phyloP scores from a whole-genome alignment of 1,140 invertebrate genomes.

The Listronotus bonariensis region DNA sequence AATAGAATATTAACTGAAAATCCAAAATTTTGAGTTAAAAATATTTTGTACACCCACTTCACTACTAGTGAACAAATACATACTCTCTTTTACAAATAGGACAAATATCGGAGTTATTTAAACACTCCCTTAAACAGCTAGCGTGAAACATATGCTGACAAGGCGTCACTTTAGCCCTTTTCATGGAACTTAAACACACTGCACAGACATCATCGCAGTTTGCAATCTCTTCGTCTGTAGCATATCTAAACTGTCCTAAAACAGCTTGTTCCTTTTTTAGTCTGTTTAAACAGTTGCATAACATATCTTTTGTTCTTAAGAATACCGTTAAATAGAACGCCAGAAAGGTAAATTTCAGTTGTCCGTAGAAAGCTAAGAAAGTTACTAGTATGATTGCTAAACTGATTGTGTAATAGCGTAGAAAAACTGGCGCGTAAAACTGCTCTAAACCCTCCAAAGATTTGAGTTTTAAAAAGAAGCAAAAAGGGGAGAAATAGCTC shows the following conservation, averaged over 20 bases:
- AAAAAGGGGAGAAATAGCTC: slow-evolving; percentile 65
- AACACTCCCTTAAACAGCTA: slow-evolving; percentile 71
- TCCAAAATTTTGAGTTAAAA: not conserved
- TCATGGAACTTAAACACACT: slow-evolving; percentile 72
- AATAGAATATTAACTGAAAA: too few species aligned
- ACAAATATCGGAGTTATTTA: slow-evolving; percentile 70
- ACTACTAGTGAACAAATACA: slow-evolving; percentile 51
- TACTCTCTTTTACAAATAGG: slow-evolving; percentile 71
- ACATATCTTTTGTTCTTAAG: slow-evolving; percentile 66
- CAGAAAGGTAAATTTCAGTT: slow-evolving; percentile 63
- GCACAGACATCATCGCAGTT: slow-evolving; percentile 76
- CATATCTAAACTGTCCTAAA: slow-evolving; percentile 67
- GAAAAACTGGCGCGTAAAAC: slow-evolving; percentile 68
- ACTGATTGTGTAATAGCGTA: slow-evolving; percentile 61
- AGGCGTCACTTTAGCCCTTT: slow-evolving; percentile 70
- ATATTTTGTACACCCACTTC: not conserved
- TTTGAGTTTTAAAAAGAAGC: slow-evolving; percentile 62
- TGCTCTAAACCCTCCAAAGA: slow-evolving; percentile 69
- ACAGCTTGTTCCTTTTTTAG: slow-evolving; percentile 64
- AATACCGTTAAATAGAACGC: slow-evolving; percentile 71
- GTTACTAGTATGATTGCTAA: slow-evolving; percentile 62
- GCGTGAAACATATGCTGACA: slow-evolving; percentile 80
- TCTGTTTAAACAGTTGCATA: slow-evolving; percentile 59
- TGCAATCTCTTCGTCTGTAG: slow-evolving; percentile 67
- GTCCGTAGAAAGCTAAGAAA: slow-evolving; percentile 60